phyloP scores from a whole-genome alignment of 2,113 vertebrate genomes.

The Rutilus rutilus region DNA sequence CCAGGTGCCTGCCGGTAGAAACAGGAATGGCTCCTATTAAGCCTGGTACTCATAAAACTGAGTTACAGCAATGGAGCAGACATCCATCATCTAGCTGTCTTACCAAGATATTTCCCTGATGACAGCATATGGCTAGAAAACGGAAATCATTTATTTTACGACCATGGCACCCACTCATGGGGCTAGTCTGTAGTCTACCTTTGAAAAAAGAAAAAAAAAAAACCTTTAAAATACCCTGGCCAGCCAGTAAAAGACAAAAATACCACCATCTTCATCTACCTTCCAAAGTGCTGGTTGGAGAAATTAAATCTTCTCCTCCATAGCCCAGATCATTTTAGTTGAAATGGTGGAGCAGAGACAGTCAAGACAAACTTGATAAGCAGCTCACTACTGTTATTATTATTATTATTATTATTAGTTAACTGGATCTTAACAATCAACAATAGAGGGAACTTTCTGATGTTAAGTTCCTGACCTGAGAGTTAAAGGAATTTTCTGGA shows the following conservation, averaged over 20 bases:
- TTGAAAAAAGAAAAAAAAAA: not conserved
- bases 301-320: conserved; percentile 46
- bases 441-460: not conserved
- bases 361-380: conserved; percentile 11
- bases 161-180: conserved; percentile 42
- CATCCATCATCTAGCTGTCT: conserved; percentile 57
- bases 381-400: not conserved
- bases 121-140: conserved; percentile 52
- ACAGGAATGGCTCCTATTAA: conserved; percentile 54
- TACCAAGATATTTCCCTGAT: conserved; percentile 54
- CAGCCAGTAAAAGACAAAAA: conserved; percentile 46
- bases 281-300: conserved; percentile 50
- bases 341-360: conserved; percentile 13
- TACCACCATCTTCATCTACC: conserved; percentile 44
- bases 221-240: conserved; percentile 12
- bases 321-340: conserved; percentile 27
- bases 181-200: conserved; percentile 43
- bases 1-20: conserved; percentile 34
- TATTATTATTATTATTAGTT: not conserved
- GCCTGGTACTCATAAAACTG: conserved; percentile 53
- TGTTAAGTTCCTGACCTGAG: not conserved
- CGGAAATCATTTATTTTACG: conserved; percentile 56
- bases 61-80: conserved; percentile 27
- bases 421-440: not conserved
- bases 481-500: not conserved